Evolutionary conservation across 1,140 invertebrate genomes (phyloP).

Genomic region (Drosophila micromelanica): DNA sequence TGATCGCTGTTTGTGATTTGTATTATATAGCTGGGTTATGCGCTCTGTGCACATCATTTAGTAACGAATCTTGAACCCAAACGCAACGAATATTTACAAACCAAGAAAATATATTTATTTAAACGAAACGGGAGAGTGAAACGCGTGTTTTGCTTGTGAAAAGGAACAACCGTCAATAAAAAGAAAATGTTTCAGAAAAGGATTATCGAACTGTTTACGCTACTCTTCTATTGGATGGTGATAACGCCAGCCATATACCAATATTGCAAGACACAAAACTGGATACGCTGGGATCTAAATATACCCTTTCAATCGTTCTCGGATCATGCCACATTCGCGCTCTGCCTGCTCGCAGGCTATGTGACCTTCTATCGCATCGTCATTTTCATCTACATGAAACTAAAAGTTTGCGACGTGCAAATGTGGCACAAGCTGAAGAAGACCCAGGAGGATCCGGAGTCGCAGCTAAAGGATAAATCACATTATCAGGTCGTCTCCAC

Average conservation of each 20-base stretch:
- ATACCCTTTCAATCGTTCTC: constrained; percentile 51
- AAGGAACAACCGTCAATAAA: constrained; percentile 1
- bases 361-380: constrained; percentile 61
- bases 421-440: constrained; percentile 70
- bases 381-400: constrained; percentile 71
- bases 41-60: constrained; percentile 67
- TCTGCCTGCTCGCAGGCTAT: constrained; percentile 59
- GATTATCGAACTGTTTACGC: constrained; percentile 70
- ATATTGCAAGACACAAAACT: constrained; percentile 50
- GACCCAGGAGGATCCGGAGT: constrained; percentile 60
- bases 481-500: constrained; percentile 65
- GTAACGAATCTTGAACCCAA: constrained; percentile 64
- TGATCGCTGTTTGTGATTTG: constrained; percentile 26
- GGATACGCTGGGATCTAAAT: constrained; percentile 57
- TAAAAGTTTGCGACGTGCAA: constrained; percentile 64
- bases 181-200: constrained; percentile 72
- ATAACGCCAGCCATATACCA: constrained; percentile 61
- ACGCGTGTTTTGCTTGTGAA: constrained; percentile 11
- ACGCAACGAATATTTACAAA: constrained; percentile 27
- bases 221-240: constrained; percentile 70
- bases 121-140: background rate
- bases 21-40: constrained; percentile 60
- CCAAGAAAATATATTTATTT: too few relatives aligned
- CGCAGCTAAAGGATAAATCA: constrained; percentile 49
- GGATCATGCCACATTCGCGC: constrained; percentile 55